A percentile compares a stretch with the other conserved stretches of the same genome.
These are phyloP conservation scores for Montipora capricornis DNA, from an alignment of 64 coral and sea anemone genomes.

Conservation along the genomic window DNA sequence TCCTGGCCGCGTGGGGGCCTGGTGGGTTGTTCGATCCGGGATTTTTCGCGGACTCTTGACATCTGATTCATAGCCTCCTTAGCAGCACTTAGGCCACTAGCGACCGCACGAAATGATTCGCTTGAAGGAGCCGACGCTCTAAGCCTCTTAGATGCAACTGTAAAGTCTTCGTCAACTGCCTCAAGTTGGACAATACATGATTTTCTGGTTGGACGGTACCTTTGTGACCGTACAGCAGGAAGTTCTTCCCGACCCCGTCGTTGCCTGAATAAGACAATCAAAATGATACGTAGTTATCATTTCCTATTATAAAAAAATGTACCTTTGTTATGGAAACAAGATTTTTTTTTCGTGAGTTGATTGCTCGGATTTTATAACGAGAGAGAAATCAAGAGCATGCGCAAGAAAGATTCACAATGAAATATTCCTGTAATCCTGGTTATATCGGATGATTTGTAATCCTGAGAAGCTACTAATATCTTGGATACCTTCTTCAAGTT, in stretches of 20 bases:
- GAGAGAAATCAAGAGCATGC: too few relatives aligned
- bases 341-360: too few relatives aligned
- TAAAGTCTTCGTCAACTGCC: conserved; percentile 26
- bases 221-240: neutral
- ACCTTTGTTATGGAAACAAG: too few relatives aligned
- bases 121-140: neutral
- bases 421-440: too few relatives aligned
- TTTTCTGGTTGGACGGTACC: neutral
- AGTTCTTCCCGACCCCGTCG: neutral
- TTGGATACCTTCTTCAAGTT: too few relatives aligned
- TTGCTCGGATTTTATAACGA: too few relatives aligned
- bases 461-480: too few relatives aligned
- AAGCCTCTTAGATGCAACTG: neutral
- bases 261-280: neutral
- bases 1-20: neutral
- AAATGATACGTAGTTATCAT: too few relatives aligned
- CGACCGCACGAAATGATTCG: conserved; percentile 19
- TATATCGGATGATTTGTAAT: too few relatives aligned
- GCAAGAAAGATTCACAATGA: too few relatives aligned
- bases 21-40: neutral
- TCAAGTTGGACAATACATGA: conserved; percentile 1
- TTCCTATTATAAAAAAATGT: too few relatives aligned
- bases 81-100: conserved; percentile 5
- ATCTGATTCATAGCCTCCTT: conserved; percentile 20
- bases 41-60: conserved; percentile 14